Evolutionary conservation across 2,113 vertebrate species (phyloP).

Genomic region (Gila orcuttii): DNA sequence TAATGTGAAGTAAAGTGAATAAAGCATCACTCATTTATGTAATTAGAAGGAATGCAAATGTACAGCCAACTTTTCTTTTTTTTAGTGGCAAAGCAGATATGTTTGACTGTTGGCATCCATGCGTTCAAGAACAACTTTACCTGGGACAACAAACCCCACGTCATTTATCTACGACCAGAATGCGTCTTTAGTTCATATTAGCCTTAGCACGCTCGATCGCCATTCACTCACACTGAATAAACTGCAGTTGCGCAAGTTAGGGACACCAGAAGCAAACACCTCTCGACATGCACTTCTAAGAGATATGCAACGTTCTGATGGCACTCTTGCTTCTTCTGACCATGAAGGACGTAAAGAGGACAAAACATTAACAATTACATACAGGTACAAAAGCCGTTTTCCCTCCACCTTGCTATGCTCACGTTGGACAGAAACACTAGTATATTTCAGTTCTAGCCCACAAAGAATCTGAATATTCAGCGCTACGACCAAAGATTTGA

Average conservation of each 20-base stretch:
- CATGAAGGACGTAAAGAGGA: not conserved
- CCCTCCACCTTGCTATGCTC: not conserved
- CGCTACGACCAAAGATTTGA: not conserved
- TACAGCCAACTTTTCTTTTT: not conserved
- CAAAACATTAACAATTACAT: not conserved
- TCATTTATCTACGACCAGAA: not conserved
- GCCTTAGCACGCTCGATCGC: not conserved
- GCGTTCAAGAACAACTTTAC: constrained; percentile 3
- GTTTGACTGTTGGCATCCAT: constrained; percentile 6
- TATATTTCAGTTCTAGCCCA: not conserved
- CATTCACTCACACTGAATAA: constrained; percentile 11
- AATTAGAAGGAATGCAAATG: not conserved
- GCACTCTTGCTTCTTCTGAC: not conserved
- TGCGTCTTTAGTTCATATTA: constrained; percentile 24
- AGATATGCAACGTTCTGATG: not conserved
- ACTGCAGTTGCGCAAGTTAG: not conserved
- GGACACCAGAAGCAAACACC: not conserved
- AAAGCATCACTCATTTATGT: not conserved
- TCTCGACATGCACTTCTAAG: not conserved
- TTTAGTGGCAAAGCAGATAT: not conserved
- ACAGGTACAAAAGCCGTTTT: not conserved
- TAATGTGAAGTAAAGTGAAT: not conserved
- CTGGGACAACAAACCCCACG: not conserved
- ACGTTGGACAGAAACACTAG: not conserved
- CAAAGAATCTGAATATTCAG: not conserved